Base-by-base conservation (phyloP, 2,888 invertebrate genomes). In the Sinopyrophorus schimmeli region DNA sequence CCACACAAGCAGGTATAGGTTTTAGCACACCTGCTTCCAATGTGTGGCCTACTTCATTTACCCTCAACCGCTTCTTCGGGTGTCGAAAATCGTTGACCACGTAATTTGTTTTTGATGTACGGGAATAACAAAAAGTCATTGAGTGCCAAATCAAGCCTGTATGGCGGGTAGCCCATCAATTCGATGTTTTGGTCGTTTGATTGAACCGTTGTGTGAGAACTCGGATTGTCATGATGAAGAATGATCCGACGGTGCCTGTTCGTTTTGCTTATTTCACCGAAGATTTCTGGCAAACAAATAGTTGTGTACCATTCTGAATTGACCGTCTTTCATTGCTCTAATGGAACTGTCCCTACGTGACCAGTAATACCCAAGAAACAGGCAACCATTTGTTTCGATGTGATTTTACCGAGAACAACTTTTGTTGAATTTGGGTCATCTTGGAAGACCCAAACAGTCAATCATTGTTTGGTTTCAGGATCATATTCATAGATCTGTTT, bases 311-410 rank as follows among this genome's bases (percentile, higher is more conserved):
- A 62, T 47, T 62, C 58, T 35, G 55, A 55, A 57, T 62, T 59
- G 44, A 60, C 56, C 49, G 20, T 32, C 18, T 18, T 32, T 18
- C 17, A 18, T 15, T 18, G 55, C 61, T 55, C 48, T 43, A 52
- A 54, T 60, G 55, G 20, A 57, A 57, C 37, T 44, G 56, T 47
- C 18, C 51, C 24, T 55, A 26, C 26, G 12, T 26, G 49, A 30
- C 30, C 39, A 54, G 41, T 59, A 47, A 31, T 52, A 24, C 46
- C 46, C n/a, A 60, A 60, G 39, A 60, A 60, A 52, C 54, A 53
- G 44, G 58, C 56, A 24, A 62, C 49, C 71, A 77, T 49, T 49
- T 53, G 31, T 34, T 57, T 57, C 18, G 38, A 54, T 47, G 51
- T 57, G 51, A 55, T 59, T 42, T 54, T 2, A 3, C 44, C 35